Evolutionary conservation across 1,140 invertebrate species (phyloP), one percentile per base, ranked within the genome.

Genomic region (Heliconius himera): DNA sequence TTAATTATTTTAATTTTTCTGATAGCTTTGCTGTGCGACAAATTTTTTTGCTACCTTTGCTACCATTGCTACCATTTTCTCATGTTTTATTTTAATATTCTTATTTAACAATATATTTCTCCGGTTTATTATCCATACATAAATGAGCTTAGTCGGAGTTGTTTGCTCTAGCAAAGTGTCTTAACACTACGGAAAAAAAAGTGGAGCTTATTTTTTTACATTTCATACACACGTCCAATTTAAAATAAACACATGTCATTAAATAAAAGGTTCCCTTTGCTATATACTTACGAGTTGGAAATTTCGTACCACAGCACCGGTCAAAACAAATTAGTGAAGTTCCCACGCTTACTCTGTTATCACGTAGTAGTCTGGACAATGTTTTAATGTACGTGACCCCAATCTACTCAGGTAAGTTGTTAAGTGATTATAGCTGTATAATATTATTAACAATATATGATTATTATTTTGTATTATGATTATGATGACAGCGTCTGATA

Each of bases 281-380:
- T 75, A 75, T 75, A 66, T 75, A 49, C 54, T 49, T 74, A 29
- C 13, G 16, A 33, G 16, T 73, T 73, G 22, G 54, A 66, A 66
- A 66, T 66, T 66, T 29, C 60, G 60, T 66, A 66, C 22, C 5
- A 29, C 4, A 22, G 56, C 1, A 66, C 22, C 60, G 26, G 20
- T 22, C 60, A 16, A 66, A 66, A 66, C 60, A 66, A 66, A 66
- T 66, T 66, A 66, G 60, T 29, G 60, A 66, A 66, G 60, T 66
- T 29, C 60, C 3, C 60, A 4, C 60, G 60, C 60, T 29, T 29
- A 29, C 26, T 66, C 60, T 66, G 26, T 66, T 66, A 66, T 66
- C 60, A 66, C 60, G 60, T 66, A 66, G 20, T 18, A 9, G 26
- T 2, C 26, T 66, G 60, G 60, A 66, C 60, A 66, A 66, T 66